phyloP scores from a whole-genome alignment of 1,140 invertebrate genomes.

The Teleopsis dalmanni region DNA sequence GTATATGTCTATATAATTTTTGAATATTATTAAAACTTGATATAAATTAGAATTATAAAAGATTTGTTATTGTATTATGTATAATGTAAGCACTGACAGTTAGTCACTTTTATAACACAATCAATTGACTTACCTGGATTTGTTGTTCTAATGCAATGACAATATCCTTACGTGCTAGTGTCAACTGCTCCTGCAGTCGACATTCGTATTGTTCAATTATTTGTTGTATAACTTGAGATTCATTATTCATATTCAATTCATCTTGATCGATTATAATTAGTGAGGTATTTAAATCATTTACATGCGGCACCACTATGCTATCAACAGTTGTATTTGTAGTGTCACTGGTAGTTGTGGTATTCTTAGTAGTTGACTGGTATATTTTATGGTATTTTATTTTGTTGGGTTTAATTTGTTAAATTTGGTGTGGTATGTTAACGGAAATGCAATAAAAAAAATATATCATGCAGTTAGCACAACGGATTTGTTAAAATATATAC shows the following conservation, averaged over 20 bases:
- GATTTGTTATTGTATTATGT: no score
- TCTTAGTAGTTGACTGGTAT: neutral
- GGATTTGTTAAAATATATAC: no score
- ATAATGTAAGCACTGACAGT: no score
- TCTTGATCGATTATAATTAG: constrained; percentile 41
- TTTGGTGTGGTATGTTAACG: neutral
- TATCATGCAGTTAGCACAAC: no score
- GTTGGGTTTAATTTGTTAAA: neutral
- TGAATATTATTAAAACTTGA: no score
- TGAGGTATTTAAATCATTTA: constrained; percentile 16
- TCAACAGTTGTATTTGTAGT: constrained; percentile 4
- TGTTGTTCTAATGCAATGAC: constrained; percentile 52
- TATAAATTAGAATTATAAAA: no score
- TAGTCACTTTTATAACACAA: no score
- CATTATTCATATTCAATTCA: constrained; percentile 34
- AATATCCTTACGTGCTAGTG: constrained; percentile 53
- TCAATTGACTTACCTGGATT: constrained; percentile 49
- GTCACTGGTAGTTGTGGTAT: neutral
- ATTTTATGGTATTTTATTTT: neutral
- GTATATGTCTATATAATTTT: no score
- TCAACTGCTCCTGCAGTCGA: constrained; percentile 52
- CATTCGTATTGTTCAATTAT: constrained; percentile 46
- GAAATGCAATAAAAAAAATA: no score
- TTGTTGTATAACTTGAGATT: constrained; percentile 44
- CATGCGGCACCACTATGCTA: neutral